These are phyloP conservation scores for Anas capensis DNA, from an alignment of 2,797 vertebrate species.

Conservation along the genomic window DNA sequence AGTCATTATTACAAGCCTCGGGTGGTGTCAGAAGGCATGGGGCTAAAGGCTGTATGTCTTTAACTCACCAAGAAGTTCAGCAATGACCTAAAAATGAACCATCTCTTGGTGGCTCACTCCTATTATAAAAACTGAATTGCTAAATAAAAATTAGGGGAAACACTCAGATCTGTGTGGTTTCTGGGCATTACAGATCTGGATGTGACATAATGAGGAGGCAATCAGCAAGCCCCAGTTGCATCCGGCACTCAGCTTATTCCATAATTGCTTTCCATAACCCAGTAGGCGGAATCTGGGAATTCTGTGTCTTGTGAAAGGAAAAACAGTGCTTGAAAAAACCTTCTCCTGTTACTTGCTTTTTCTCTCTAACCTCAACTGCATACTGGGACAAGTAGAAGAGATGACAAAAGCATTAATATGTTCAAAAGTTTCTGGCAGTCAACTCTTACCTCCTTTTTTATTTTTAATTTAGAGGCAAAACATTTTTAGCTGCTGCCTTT, in stretches of 20 bases:
- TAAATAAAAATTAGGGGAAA: neutral
- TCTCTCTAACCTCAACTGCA: neutral
- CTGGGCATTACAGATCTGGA: neutral
- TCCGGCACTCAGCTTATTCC: neutral
- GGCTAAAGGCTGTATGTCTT: conserved; percentile 30
- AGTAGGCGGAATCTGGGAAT: neutral
- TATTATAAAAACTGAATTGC: neutral
- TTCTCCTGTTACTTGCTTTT: neutral
- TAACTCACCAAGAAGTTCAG: conserved; percentile 39
- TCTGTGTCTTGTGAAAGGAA: neutral
- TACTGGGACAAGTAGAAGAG: neutral
- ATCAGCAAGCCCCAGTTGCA: neutral
- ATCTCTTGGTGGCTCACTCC: conserved; percentile 10
- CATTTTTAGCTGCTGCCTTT: neutral
- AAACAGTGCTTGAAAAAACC: conserved; percentile 8
- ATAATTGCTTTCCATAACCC: neutral
- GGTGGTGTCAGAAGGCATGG: conserved; percentile 56
- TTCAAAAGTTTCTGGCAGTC: neutral
- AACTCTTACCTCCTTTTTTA: neutral
- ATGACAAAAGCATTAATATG: neutral
- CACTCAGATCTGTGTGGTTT: neutral
- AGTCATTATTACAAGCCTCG: conserved; percentile 56
- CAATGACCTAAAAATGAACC: conserved; percentile 40
- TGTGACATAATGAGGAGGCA: neutral
- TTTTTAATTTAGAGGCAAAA: neutral